Evolutionary conservation across 2,888 invertebrate genomes (phyloP).

Genomic region (Mesoligia furuncula): DNA sequence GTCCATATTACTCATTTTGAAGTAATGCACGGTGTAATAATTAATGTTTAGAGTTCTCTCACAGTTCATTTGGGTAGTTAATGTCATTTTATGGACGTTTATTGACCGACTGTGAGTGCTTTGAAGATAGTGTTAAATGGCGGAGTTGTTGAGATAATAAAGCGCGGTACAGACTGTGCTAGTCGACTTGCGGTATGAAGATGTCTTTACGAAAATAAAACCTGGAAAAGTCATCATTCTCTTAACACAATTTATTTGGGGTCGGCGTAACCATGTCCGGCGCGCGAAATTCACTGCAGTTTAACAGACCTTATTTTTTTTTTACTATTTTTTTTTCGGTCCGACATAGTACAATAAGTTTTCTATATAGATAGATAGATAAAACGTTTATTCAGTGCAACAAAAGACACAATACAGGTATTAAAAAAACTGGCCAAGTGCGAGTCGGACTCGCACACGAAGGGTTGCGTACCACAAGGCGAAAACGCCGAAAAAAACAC

Average conservation of each 20-base stretch:
- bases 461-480: no score
- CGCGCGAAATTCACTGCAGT: neutral
- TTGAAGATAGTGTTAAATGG: slow-evolving; percentile 26
- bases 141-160: neutral
- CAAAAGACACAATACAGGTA: no score
- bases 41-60: slow-evolving; percentile 31
- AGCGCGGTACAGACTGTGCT: neutral
- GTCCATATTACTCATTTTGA: slow-evolving; percentile 24
- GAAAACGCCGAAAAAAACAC: no score
- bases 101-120: slow-evolving; percentile 28
- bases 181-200: neutral
- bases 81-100: slow-evolving; percentile 56
- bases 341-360: neutral
- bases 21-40: slow-evolving; percentile 41
- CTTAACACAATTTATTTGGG: neutral
- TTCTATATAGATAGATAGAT: no score
- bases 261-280: neutral
- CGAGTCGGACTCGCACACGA: no score
- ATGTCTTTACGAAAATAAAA: neutral
- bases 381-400: no score
- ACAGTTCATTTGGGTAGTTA: slow-evolving; percentile 50
- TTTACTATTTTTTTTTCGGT: neutral
- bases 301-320: neutral
- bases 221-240: neutral
- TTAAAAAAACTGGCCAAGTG: no score